Conservation (phyloP, 92 coral and sea anemone species). For the Epizoanthus rinbou region DNA sequence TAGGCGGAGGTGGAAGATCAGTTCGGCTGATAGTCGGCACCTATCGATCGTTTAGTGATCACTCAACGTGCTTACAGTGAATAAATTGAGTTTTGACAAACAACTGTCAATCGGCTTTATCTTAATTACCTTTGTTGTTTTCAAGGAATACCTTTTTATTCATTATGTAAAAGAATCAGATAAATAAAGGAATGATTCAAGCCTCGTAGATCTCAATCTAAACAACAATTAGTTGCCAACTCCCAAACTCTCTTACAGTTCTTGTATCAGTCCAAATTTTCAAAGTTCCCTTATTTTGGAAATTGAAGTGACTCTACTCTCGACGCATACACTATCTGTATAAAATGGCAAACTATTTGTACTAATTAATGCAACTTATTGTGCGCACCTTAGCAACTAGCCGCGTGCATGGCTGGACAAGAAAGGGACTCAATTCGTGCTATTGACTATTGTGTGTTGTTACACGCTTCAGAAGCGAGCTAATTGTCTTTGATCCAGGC, state of each 20-base stretch:
- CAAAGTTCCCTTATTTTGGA: no score
- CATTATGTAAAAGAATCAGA: not conserved
- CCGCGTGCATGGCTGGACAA: slow-evolving; percentile 25
- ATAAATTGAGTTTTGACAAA: not conserved
- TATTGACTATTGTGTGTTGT: not conserved
- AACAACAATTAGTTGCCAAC: no score
- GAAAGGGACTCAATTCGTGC: slow-evolving; percentile 10
- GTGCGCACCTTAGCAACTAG: not conserved
- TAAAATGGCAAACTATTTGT: not conserved
- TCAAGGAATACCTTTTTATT: not conserved
- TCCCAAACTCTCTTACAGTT: no score
- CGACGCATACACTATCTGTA: not conserved
- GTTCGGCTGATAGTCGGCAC: slow-evolving; percentile 12
- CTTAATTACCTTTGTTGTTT: not conserved
- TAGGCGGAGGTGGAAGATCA: slow-evolving; percentile 24
- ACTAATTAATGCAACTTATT: not conserved
- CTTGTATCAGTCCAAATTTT: no score
- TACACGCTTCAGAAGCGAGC: slow-evolving; percentile 23
- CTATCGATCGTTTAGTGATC: no score
- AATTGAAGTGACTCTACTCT: not conserved
- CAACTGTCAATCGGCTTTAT: not conserved
- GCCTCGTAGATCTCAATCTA: no score
- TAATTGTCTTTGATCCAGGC: slow-evolving; percentile 31
- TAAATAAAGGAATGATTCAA: no score
- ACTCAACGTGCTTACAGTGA: not conserved